A percentile compares a stretch with the other conserved stretches of the same genome.
Evolutionary conservation across 1,140 invertebrate genomes (phyloP).

Genomic region (Bombus polaris): DNA sequence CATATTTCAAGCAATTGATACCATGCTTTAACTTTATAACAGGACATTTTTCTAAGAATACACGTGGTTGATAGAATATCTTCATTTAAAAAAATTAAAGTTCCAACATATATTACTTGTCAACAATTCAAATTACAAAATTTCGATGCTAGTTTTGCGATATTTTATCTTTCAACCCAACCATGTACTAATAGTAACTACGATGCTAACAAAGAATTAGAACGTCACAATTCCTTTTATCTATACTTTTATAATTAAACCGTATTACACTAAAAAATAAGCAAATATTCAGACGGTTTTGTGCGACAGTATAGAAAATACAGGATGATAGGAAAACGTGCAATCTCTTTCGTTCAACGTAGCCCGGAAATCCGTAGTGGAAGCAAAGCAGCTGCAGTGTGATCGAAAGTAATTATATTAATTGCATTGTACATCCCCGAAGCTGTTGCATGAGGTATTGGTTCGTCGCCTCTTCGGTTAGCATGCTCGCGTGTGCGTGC

Average conservation of each 20-base stretch:
- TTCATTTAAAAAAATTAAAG: neutral
- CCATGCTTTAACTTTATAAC: neutral
- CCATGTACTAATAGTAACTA: no score
- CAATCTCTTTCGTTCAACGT: neutral
- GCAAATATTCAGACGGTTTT: neutral
- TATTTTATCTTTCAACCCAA: neutral
- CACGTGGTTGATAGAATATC: neutral
- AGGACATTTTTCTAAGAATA: neutral
- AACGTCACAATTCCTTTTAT: neutral
- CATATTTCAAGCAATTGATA: neutral
- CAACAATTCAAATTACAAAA: neutral
- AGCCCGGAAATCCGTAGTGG: neutral
- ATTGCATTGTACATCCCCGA: slow-evolving; percentile 62
- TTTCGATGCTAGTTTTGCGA: neutral
- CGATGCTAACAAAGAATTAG: no score
- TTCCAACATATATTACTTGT: neutral
- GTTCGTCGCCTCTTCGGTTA: slow-evolving; percentile 50
- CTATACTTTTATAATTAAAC: neutral
- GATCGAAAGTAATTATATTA: slow-evolving; percentile 73
- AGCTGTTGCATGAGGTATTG: slow-evolving; percentile 55
- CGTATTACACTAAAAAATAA: neutral
- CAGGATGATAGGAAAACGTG: neutral
- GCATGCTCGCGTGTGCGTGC: slow-evolving; percentile 27
- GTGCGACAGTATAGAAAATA: neutral
- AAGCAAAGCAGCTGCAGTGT: slow-evolving; percentile 7